Conservation (phyloP, 1,140 invertebrate genomes). For the Hycleus phaleratus region DNA sequence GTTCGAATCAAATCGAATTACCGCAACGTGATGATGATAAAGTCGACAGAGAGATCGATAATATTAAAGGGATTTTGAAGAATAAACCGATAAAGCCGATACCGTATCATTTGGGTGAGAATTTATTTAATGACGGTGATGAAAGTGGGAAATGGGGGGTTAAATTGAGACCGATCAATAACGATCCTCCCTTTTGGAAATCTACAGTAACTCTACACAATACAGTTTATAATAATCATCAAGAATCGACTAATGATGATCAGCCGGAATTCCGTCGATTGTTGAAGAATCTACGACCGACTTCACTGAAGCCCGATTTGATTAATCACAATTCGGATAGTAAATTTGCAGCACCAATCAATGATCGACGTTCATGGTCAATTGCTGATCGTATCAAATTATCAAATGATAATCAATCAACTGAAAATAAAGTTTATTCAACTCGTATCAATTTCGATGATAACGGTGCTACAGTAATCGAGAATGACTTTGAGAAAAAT, state of each 20-base stretch:
- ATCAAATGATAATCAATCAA: conserved; percentile 33
- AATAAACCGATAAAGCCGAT: conserved; percentile 62
- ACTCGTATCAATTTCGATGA: conserved; percentile 50
- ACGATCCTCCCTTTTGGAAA: conserved; percentile 38
- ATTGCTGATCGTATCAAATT: conserved; percentile 44
- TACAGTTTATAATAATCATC: conserved; percentile 8
- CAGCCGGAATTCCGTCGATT: conserved; percentile 41
- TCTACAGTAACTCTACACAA: conserved; percentile 40
- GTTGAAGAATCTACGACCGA: conserved; percentile 35
- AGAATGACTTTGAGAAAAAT: conserved; percentile 21
- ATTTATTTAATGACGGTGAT: conserved; percentile 28
- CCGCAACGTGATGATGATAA: conserved; percentile 38
- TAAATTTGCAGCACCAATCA: conserved; percentile 16
- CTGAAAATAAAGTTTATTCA: conserved; percentile 44
- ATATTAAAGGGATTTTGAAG: conserved; percentile 60
- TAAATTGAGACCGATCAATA: conserved; percentile 36
- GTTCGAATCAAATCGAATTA: conserved; percentile 13
- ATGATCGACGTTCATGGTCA: conserved; percentile 38
- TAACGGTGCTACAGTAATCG: conserved; percentile 41
- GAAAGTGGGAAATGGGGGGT: conserved; percentile 44
- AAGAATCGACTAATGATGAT: conserved; percentile 16
- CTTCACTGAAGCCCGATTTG: conserved; percentile 20
- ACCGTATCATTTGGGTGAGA: conserved; percentile 59
- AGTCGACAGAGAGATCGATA: conserved; percentile 40
- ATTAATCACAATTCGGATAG: conserved; percentile 20